Base-by-base conservation (phyloP, 2,113 vertebrate genomes). In the Phocoena sinus region DNA sequence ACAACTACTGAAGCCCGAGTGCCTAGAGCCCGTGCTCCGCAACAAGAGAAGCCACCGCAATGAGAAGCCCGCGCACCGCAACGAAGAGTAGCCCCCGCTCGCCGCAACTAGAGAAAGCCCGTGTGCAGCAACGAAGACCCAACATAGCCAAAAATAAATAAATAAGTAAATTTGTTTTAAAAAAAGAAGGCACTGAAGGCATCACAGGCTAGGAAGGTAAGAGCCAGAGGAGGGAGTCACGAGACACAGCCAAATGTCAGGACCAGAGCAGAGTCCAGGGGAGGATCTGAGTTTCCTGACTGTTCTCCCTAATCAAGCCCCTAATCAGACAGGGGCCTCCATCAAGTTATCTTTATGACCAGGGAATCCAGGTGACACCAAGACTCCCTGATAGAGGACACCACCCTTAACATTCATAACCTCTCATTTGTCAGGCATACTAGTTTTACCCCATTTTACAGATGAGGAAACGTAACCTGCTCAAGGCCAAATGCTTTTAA, bases 171-270 rank as follows among this genome's bases (percentile, higher is more conserved):
- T 53, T 50, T 50, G 14, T 15, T 50, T 47, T 44, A 10, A 14
- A 50, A 50, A 17, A 53, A 53, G 44, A 38, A 17, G 13, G 17
- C 12, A n/a, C 31, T 0, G 15, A n/a, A 3, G 38, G 6, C 0
- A 2, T 5, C 2, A 2, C 23, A 26, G 38, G 11, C 25, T 0
- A 58, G 77, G 20, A 73, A 58, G 12, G 2, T 1, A 26, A 25
- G 47, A 28, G 36, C 33, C 21, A 3, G n/a, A 41, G n/a, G 38
- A 33, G 4, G 4, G 28, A 15, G 65, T 17, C 21, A 0, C 1
- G 44, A 50, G 23, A 28, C 56, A 17, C 9, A 28, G 4, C 20
- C 31, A 0, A 0, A 1, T 0, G 0, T n/a, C 21, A 36, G 47
- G 44, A 33, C 26, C 26, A 20, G 21, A 25, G 18, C 50, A 5